Evolutionary conservation across 2,113 vertebrate species (phyloP).

Genomic region (Scopus umbretta): DNA sequence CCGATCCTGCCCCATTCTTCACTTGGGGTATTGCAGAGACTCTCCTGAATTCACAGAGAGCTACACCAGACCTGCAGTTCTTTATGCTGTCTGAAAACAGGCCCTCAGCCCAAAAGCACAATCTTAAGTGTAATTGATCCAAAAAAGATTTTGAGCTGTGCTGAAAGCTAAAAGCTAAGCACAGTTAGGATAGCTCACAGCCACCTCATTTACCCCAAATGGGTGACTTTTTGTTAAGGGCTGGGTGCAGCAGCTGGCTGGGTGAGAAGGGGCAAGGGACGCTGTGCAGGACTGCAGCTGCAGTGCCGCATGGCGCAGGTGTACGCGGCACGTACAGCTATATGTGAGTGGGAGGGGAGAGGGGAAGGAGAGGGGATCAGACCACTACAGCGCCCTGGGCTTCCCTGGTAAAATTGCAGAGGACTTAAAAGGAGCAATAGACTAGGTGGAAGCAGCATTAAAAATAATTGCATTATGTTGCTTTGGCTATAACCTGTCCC

Average conservation of each 20-base stretch:
- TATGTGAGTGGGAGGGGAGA: background rate
- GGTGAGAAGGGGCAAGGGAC: background rate
- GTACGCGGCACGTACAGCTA: background rate
- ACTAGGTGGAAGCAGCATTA: background rate
- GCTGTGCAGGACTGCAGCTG: rapidly evolving
- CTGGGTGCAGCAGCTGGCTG: background rate
- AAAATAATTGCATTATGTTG: background rate
- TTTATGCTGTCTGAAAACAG: background rate
- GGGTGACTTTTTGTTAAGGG: background rate
- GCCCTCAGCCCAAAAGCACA: background rate
- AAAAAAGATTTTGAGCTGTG: background rate
- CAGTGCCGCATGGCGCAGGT: background rate
- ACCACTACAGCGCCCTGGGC: background rate
- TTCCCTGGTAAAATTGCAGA: background rate
- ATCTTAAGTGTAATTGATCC: background rate
- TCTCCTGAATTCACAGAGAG: background rate
- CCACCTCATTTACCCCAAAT: background rate
- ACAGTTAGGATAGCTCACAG: background rate
- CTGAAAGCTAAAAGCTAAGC: background rate
- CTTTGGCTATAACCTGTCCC: background rate
- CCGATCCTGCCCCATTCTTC: background rate
- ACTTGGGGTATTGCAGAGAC: background rate
- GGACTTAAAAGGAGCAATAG: background rate
- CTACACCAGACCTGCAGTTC: background rate
- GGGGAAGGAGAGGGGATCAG: background rate